Percentiles rank a stretch among this genome's conserved stretches.
Conservation (phyloP, 53 echinoderm and acorn worm genomes). For the Glandiceps talaboti region DNA sequence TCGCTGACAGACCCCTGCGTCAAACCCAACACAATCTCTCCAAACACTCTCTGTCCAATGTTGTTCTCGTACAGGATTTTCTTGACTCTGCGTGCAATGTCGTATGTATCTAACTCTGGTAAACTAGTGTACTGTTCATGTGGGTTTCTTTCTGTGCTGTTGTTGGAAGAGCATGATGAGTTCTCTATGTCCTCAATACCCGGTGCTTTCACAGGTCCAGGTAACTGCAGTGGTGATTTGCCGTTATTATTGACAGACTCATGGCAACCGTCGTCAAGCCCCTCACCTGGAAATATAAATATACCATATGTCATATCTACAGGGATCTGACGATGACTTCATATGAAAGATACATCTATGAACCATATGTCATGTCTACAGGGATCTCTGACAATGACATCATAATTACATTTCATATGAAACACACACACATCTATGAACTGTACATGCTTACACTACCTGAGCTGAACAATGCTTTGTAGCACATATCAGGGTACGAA, state of each 20-base stretch:
- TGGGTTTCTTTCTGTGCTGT: slow-evolving; percentile 10
- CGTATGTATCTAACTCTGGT: slow-evolving; percentile 90
- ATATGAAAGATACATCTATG: too few relatives aligned
- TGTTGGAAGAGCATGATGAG: slow-evolving; percentile 11
- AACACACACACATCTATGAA: too few relatives aligned
- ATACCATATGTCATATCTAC: too few relatives aligned
- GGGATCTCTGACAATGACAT: too few relatives aligned
- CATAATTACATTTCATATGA: too few relatives aligned
- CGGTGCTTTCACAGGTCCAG: neutral
- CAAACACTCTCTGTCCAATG: slow-evolving; percentile 93
- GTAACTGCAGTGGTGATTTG: neutral
- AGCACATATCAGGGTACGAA: too few relatives aligned
- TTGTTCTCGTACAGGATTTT: slow-evolving; percentile 80
- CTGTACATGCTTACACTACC: too few relatives aligned
- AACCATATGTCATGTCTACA: too few relatives aligned
- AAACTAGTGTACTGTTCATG: slow-evolving; percentile 96
- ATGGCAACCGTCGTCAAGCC: neutral
- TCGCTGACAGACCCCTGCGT: slow-evolving; percentile 99
- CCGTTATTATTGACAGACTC: neutral
- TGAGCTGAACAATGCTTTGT: too few relatives aligned
- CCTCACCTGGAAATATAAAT: too few relatives aligned
- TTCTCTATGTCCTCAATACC: slow-evolving; percentile 9
- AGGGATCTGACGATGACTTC: too few relatives aligned
- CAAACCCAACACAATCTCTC: slow-evolving; percentile 89
- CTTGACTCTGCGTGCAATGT: slow-evolving; percentile 83